Base-by-base conservation (phyloP, 2,113 vertebrate genomes). In the Sceloporus undulatus region DNA sequence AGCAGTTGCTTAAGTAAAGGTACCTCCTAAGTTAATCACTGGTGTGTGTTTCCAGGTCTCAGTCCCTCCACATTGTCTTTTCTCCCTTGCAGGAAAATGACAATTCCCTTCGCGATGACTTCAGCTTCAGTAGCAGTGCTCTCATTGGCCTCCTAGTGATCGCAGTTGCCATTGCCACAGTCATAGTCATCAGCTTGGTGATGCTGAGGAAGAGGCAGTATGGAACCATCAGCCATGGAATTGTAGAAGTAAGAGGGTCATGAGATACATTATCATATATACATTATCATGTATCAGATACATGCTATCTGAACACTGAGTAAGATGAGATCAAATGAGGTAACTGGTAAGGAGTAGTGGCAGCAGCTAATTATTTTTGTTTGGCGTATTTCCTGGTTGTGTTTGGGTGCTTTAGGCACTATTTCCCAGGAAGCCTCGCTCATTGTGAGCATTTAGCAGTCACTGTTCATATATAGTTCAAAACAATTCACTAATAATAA, bases 181-280 rank as follows among this genome's bases (percentile, higher is more conserved):
- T 99, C 84, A 98, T 99, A 78, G 98, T 99, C 91, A 98, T 99
- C 97, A 99, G 99, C 93, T 96, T 99, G 95, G 98, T 99, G 96
- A 97, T 99, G 94, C 96, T 99, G 96, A 98, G 98, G 96, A 99
- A 98, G 97, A 97, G 98, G 93, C 98, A 98, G 89, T 99, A 99
- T 0, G 98, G 98, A 82, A 98, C 98, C 93, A 99, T 99, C 97
- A 99, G 99, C 94, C 99, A 99, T 2, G 99, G 98, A 62, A 98
- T 99, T 65, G 98, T 99, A 96, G 99, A 99, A 98, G 98, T 99
- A 91, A 97, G 98, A 91, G 84, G 89, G 68, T 40, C 21, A 38
- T 13, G 23, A 40, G 14, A n/a, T 1, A 16, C 52, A 21, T 40
- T 1, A 6, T 34, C 34, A 34, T 34, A 34, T 34, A 34, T 34